phyloP scores from a whole-genome alignment of 2,113 vertebrate genomes.

The Nannobrachium achirus region DNA sequence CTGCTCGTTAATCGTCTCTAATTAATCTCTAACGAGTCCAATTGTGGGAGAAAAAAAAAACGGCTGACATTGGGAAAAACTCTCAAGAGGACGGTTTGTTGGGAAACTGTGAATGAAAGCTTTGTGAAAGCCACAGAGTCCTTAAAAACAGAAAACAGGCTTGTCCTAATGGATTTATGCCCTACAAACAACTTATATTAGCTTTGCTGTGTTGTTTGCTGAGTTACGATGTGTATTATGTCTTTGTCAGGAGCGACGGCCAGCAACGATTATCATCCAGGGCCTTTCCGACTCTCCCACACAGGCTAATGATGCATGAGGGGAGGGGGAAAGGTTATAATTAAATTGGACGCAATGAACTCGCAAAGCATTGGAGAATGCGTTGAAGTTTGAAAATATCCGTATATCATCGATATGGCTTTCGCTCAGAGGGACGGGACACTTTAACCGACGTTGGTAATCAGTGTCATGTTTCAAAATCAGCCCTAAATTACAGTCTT shows the following conservation, averaged over 20 bases:
- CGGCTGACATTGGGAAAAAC: neutral
- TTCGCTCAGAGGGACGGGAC: neutral
- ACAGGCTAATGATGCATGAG: neutral
- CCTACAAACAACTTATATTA: neutral
- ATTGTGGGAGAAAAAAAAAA: neutral
- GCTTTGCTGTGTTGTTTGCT: too few relatives aligned
- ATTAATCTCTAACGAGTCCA: too few relatives aligned
- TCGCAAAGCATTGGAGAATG: neutral
- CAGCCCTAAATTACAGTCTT: neutral
- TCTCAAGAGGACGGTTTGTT: neutral
- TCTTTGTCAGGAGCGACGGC: too few relatives aligned
- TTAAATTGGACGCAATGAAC: neutral
- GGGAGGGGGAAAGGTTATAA: neutral
- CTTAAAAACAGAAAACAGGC: neutral
- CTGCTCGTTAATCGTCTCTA: too few relatives aligned
- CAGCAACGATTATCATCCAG: neutral
- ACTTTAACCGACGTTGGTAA: neutral
- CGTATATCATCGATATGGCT: neutral
- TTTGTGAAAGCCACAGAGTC: neutral
- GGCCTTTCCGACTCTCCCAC: neutral
- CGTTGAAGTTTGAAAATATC: neutral
- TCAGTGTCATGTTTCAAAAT: neutral
- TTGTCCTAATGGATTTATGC: neutral
- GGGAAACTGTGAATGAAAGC: neutral
- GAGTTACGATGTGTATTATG: too few relatives aligned